A percentile compares a stretch with the other conserved stretches of the same genome.
Evolutionary conservation across 1,140 invertebrate genomes (phyloP).

Genomic region (Phortica variegata): DNA sequence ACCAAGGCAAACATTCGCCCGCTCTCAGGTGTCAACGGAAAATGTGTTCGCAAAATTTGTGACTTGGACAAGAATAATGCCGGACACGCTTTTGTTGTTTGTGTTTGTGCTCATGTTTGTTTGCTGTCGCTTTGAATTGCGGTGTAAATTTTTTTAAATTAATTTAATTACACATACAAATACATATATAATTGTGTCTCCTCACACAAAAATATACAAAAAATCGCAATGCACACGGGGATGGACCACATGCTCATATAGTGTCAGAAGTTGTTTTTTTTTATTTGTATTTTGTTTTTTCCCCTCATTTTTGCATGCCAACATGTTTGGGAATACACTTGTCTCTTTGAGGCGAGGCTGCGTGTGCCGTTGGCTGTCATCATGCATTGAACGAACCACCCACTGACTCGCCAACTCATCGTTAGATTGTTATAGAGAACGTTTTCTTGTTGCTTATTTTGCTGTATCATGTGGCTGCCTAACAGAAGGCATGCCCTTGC

Average conservation of each 20-base stretch:
- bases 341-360: slow-evolving; percentile 20
- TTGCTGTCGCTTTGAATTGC: neutral
- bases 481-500: no score
- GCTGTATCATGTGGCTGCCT: slow-evolving; percentile 9
- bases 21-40: neutral
- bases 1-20: neutral
- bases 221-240: neutral
- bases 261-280: neutral
- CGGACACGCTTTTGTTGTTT: no score
- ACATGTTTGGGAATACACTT: slow-evolving; percentile 13
- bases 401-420: neutral
- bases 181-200: neutral
- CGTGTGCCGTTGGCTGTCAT: slow-evolving; percentile 5
- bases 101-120: no score
- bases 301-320: slow-evolving; percentile 4
- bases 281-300: neutral
- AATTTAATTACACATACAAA: neutral
- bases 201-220: slow-evolving; percentile 1
- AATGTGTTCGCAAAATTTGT: neutral
- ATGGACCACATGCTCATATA: neutral
- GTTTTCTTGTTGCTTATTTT: neutral
- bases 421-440: no score
- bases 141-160: neutral
- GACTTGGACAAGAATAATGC: neutral
- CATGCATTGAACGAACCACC: neutral